Evolutionary conservation across 1,140 invertebrate species (phyloP), one percentile per base, ranked within the genome.

Genomic region (Caerostris extrusa): DNA sequence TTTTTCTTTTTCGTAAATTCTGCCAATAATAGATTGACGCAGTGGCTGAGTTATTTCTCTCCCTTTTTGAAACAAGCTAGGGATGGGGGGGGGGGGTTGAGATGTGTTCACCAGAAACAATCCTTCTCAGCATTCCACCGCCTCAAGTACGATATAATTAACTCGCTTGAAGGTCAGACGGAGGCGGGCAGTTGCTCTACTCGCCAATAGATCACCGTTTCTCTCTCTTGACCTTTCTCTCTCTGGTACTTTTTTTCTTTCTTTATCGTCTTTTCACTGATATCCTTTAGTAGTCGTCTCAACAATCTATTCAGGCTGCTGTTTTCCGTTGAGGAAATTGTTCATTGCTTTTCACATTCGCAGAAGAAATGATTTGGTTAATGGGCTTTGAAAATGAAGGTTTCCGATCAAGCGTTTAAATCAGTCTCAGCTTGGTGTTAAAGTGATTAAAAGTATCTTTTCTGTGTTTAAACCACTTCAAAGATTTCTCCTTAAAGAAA

Each of bases 131-230:
- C 17, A 77, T 77, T 77, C 34, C 34, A 67, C 61, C 53, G 50
- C 12, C 71, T 12, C 34, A 34, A 34, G 17, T 50, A 53, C 34
- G 71, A 50, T 77, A 77, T 77, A 77, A 77, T 77, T 77, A 77
- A 77, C 71, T 34, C 71, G 19, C 10, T 77, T 34, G 19, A 77
- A 77, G 71, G 71, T 77, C 71, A 77, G 61, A 67, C 61, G n/a
- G n/a, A 50, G 71, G 71, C 71, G 71, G 71, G 71, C 71, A 67
- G 14, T n/a, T 67, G 61, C 61, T 67, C 61, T n/a, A 50, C 50
- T 77, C 71, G 34, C 71, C 71, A 53, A 77, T 77, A 77, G 71
- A 77, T 77, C 71, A 77, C 71, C 34, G 53, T 77, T 34, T 77
- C 71, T 77, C 14, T 17, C 61, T 67, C 61, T 67, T 67, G 61